phyloP scores from a whole-genome alignment of 2,797 vertebrate species.

The Petrocephalus sullivani region DNA sequence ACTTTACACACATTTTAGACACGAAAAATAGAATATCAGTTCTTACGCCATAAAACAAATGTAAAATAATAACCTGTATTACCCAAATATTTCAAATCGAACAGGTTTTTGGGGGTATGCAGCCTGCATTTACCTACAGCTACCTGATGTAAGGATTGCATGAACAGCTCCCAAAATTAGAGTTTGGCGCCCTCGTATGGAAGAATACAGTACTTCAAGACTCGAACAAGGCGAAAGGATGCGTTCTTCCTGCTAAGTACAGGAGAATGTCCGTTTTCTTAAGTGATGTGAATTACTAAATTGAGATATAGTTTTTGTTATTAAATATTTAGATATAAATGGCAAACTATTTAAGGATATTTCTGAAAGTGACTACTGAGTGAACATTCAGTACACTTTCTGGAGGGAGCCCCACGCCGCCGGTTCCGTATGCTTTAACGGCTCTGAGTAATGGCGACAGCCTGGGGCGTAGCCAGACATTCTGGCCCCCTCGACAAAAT shows the following conservation, averaged over 20 bases:
- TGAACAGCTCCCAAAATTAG: background rate
- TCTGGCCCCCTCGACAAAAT: background rate
- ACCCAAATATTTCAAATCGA: background rate
- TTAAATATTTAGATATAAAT: background rate
- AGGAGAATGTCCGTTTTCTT: background rate
- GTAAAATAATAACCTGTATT: background rate
- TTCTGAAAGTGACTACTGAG: background rate
- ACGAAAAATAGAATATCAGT: background rate
- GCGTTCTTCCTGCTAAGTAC: background rate
- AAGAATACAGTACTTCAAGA: background rate
- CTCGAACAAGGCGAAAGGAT: background rate
- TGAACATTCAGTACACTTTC: background rate
- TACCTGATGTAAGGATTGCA: background rate
- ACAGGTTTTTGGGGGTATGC: background rate
- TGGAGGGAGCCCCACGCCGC: background rate
- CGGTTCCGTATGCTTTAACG: background rate
- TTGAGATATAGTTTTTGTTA: background rate
- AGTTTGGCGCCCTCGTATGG: background rate
- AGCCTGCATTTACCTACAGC: background rate
- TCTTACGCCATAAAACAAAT: background rate
- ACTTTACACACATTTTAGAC: background rate
- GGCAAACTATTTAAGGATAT: background rate
- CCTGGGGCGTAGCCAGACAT: background rate
- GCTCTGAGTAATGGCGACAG: background rate
- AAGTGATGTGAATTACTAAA: background rate